Evolutionary conservation across 2,888 invertebrate genomes (phyloP), one percentile per base, ranked within the genome.

Genomic region (Venustoraphidia nigricollis): DNA sequence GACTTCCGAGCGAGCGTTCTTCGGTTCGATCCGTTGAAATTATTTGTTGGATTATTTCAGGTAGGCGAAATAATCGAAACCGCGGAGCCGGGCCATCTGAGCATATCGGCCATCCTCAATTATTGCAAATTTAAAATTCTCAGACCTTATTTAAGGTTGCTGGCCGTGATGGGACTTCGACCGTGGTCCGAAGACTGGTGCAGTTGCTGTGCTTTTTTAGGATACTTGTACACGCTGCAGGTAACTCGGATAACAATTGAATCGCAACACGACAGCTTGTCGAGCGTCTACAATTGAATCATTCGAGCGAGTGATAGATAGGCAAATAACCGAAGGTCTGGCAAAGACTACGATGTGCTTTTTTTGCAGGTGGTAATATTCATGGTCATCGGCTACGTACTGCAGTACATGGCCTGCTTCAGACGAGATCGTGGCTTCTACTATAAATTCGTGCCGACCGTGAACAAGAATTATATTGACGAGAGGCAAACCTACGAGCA

Each of bases 71-170:
- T 81, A 56, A 73, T 75, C 1, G 83, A 83, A 59, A 75, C 76
- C 52, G 79, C 81, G 51, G 76, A 77, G 59, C 73, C 75, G 39
- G 76, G 79, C 55, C 75, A 77, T 55, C 71, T 79, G 64, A 85
- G 83, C 57, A 84, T 85, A 35, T 85, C 87, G 10, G 83, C 84
- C 9, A 78, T 87, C 54, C 71, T 89, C 61, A 77, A 78, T 62
- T 86, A 85, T 60, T 89, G 89, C 70, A 86, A 89, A 69, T 77
- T 76, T 48, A 86, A 84, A 77, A 84, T 89, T 62, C 68, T 89
- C 48, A 72, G 76, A 37, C 88, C 88, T 0, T 89, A 89, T 63
- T 67, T 87, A 54, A 73, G 81, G 55, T 68, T 89, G 6, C 65
- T 89, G 55, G 79, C 81, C 34, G 66, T 85, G 41, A 82, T 86